Conservation (phyloP, 2,888 invertebrate species). For the Dioctria rufipes region DNA sequence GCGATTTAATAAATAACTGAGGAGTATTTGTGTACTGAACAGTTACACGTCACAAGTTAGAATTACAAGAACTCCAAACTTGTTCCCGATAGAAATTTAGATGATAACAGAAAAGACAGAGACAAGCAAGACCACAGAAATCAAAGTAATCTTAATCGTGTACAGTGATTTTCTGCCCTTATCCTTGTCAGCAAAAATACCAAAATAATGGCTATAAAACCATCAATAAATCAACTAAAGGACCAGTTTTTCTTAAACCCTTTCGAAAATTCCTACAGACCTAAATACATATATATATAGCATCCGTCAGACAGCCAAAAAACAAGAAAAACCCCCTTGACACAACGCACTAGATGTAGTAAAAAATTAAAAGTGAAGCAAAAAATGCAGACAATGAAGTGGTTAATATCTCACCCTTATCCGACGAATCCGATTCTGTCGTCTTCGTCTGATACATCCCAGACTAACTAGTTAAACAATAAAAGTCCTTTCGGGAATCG, state of each 20-base stretch:
- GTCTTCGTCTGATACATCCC: constrained; percentile 38
- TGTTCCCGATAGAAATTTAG: too few species aligned
- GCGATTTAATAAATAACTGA: too few species aligned
- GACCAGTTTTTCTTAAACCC: background rate
- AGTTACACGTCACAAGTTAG: too few species aligned
- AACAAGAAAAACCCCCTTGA: background rate
- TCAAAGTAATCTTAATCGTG: too few species aligned
- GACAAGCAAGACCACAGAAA: too few species aligned
- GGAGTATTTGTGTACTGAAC: too few species aligned
- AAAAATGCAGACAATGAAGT: constrained; percentile 38
- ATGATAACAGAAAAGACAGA: too few species aligned
- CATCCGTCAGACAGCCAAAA: background rate
- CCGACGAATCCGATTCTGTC: constrained; percentile 12
- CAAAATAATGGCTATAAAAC: too few species aligned
- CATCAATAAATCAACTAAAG: too few species aligned
- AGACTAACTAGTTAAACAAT: constrained; percentile 18
- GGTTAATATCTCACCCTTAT: constrained; percentile 48
- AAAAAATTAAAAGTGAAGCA: background rate
- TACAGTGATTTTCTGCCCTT: too few species aligned
- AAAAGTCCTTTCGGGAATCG: constrained; percentile 30
- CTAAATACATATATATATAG: background rate
- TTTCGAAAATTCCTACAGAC: background rate
- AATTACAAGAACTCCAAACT: too few species aligned
- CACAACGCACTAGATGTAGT: background rate
- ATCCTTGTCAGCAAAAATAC: too few species aligned